A percentile compares a stretch with the other conserved stretches of the same genome.
phyloP scores from a whole-genome alignment of 2,113 vertebrate genomes.

The Anolis sagrei region DNA sequence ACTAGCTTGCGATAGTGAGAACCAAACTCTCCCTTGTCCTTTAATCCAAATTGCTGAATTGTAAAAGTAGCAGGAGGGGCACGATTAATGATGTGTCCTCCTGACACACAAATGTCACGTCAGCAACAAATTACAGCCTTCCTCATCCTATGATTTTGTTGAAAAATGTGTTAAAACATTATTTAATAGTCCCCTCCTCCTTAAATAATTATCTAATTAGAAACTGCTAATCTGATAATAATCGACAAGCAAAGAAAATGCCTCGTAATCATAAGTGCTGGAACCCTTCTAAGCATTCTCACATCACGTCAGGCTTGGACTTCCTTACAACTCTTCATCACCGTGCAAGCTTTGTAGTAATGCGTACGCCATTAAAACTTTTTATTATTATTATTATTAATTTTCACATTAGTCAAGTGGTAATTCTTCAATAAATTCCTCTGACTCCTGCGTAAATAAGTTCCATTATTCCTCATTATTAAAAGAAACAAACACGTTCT shows the following conservation, averaged over 20 bases:
- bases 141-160: conserved; percentile 13
- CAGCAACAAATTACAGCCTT: conserved; percentile 37
- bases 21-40: conserved; percentile 1
- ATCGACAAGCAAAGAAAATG: conserved; percentile 67
- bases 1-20: neutral
- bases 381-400: conserved; percentile 59
- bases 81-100: neutral
- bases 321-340: conserved; percentile 64
- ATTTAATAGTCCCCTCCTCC: conserved; percentile 43
- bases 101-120: neutral
- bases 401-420: conserved; percentile 70
- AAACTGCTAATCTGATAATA: conserved; percentile 59
- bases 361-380: conserved; percentile 71
- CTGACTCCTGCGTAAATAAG: conserved; percentile 77
- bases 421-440: conserved; percentile 76
- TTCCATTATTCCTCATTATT: conserved; percentile 78
- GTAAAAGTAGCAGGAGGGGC: neutral
- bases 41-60: conserved; percentile 13
- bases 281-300: conserved; percentile 50
- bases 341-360: conserved; percentile 65
- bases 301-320: conserved; percentile 45
- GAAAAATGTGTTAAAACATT: conserved; percentile 48
- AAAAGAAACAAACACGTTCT: conserved; percentile 72
- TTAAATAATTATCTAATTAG: conserved; percentile 63
- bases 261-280: conserved; percentile 35